A percentile compares a stretch with the other conserved stretches of the same genome.
Evolutionary conservation across 2,113 vertebrate species (phyloP).

Genomic region (Cyanocitta stelleri): DNA sequence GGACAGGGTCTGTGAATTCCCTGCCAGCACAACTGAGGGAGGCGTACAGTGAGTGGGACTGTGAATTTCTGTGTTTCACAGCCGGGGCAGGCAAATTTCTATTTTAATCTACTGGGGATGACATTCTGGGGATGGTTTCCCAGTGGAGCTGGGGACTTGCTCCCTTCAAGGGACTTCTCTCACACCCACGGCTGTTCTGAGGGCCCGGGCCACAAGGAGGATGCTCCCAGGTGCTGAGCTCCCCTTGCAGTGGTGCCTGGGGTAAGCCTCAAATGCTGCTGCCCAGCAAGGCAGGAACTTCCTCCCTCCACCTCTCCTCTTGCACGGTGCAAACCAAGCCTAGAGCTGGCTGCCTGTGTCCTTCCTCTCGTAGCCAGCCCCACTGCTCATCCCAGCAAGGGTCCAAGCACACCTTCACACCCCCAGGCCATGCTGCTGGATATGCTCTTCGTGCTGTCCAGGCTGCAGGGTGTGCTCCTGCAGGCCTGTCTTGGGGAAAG

Average conservation of each 20-base stretch:
- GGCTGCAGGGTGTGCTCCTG: not conserved
- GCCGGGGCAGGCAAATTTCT: not conserved
- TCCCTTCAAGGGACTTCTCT: not conserved
- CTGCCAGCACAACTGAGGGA: rapidly evolving
- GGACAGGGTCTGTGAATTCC: not conserved
- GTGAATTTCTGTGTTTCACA: not conserved
- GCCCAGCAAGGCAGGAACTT: not conserved
- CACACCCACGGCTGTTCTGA: rapidly evolving
- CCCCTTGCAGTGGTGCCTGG: not conserved
- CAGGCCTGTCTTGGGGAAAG: too few relatives aligned
- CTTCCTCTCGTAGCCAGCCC: not conserved
- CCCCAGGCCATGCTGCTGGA: not conserved
- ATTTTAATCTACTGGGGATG: not conserved
- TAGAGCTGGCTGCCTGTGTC: not conserved
- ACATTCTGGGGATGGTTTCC: not conserved
- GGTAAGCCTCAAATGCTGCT: not conserved
- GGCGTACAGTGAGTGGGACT: rapidly evolving
- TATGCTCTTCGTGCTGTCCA: rapidly evolving
- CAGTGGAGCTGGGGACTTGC: not conserved
- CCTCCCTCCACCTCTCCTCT: rapidly evolving
- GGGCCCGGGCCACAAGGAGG: not conserved
- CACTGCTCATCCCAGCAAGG: not conserved
- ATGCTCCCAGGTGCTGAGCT: not conserved
- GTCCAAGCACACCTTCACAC: rapidly evolving
- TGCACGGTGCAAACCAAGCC: not conserved